phyloP scores from a whole-genome alignment of 1,140 invertebrate genomes.

The Luehdorfia chinensis region DNA sequence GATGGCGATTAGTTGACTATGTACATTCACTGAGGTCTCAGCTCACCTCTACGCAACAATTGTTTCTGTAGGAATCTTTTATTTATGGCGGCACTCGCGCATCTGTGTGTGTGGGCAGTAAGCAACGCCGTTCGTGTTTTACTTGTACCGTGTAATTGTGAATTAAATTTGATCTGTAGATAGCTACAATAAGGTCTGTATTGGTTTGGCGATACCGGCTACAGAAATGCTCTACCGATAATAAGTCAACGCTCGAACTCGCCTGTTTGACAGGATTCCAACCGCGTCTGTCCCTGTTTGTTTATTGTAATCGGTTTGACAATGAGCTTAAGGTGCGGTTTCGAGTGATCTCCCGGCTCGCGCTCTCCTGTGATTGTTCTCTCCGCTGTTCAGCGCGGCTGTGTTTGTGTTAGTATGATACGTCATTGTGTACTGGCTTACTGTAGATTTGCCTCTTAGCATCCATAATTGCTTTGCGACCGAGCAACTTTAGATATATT shows the following conservation, averaged over 20 bases:
- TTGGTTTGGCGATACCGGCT: constrained; percentile 22
- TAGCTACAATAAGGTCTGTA: constrained; percentile 26
- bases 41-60: constrained; percentile 75
- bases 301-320: constrained; percentile 77
- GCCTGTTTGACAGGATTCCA: constrained; percentile 77
- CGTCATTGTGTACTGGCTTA: constrained; percentile 70
- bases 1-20: constrained; percentile 69
- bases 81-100: constrained; percentile 65
- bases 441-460: constrained; percentile 72
- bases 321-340: constrained; percentile 77
- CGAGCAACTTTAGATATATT: constrained; percentile 61
- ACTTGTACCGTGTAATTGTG: constrained; percentile 43
- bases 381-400: constrained; percentile 54
- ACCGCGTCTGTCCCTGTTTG: constrained; percentile 75
- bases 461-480: constrained; percentile 69
- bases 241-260: constrained; percentile 76
- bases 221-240: constrained; percentile 73
- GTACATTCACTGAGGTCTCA: constrained; percentile 71
- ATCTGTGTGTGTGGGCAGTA: constrained; percentile 61
- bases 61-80: constrained; percentile 77
- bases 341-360: constrained; percentile 68
- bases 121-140: constrained; percentile 70
- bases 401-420: constrained; percentile 72
- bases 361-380: constrained; percentile 68
- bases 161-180: too few species aligned